phyloP scores from a whole-genome alignment of 2,113 vertebrate genomes.

The Apteryx mantelli region DNA sequence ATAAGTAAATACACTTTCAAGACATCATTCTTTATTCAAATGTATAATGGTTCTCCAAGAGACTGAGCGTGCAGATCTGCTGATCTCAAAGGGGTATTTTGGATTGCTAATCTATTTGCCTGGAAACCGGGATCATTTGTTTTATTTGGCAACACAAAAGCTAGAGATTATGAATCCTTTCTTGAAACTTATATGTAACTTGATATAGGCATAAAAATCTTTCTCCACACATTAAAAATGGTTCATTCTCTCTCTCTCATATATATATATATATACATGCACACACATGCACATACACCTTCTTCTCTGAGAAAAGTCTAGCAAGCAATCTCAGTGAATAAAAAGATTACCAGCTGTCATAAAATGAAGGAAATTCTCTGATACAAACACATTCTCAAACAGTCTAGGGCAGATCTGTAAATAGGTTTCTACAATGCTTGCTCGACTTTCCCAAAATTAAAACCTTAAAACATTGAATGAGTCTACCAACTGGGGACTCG shows the following conservation, averaged over 20 bases:
- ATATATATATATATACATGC: background rate
- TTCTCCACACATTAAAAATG: background rate
- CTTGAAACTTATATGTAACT: background rate
- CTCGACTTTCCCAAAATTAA: background rate
- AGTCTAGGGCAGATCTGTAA: background rate
- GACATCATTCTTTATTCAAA: background rate
- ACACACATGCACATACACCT: fast-evolving
- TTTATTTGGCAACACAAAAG: background rate
- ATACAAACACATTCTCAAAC: background rate
- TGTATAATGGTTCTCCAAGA: fast-evolving
- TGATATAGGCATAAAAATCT: background rate
- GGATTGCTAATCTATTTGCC: background rate
- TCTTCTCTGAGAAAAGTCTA: background rate
- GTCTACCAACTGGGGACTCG: background rate
- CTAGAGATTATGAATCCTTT: background rate
- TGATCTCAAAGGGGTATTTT: background rate
- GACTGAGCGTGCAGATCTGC: background rate
- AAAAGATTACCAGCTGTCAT: background rate
- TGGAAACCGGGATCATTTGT: background rate
- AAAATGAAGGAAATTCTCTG: background rate
- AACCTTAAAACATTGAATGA: background rate
- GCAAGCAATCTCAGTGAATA: background rate
- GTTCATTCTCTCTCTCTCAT: background rate
- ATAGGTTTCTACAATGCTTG: background rate
- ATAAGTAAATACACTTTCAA: background rate